Evolutionary conservation across 1,140 invertebrate species (phyloP), one percentile per base, ranked within the genome.

Genomic region (Plectrocnemia conspersa): DNA sequence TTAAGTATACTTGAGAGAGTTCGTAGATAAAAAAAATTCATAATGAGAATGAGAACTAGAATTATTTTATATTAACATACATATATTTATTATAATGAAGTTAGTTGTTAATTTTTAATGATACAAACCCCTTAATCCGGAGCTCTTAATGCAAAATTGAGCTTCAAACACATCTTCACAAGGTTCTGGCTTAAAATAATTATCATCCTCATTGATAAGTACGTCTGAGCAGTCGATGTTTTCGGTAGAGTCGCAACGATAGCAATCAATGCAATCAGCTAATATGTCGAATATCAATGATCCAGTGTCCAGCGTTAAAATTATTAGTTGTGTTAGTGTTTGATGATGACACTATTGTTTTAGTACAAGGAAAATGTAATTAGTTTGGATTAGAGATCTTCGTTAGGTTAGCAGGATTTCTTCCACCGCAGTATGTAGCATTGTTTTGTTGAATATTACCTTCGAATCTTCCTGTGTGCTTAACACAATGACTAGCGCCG

Each of bases 381-480:
- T n/a, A n/a, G n/a, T n/a, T n/a, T n/a, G n/a, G n/a, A n/a, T n/a
- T n/a, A n/a, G n/a, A n/a, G n/a, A n/a, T n/a, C n/a, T n/a, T n/a
- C n/a, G n/a, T n/a, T n/a, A n/a, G n/a, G n/a, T n/a, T n/a, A n/a
- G n/a, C n/a, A n/a, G n/a, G 6, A n/a, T 29, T 29, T 29, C 27
- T n/a, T 7, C n/a, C 27, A 29, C 27, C 27, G 27, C 27, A n/a
- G 6, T 29, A 7, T 7, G 27, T 29, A 7, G 27, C 16, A 49
- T 22, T 24, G 16, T 61, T 44, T 58, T 23, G 52, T 45, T 40
- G 21, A 2, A 40, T 9, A 33, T 46, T 50, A 93, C 93, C 93
- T 87, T 93, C 91, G 69, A 85, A 96, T 65, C 95, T 80, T 50
- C 93, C 94, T 52, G 89, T 88, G 63, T 92, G 88, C 80, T 98